Evolutionary conservation across 2,797 vertebrate species (phyloP), one percentile per base, ranked within the genome.

Genomic region (Carcharodon carcharias): DNA sequence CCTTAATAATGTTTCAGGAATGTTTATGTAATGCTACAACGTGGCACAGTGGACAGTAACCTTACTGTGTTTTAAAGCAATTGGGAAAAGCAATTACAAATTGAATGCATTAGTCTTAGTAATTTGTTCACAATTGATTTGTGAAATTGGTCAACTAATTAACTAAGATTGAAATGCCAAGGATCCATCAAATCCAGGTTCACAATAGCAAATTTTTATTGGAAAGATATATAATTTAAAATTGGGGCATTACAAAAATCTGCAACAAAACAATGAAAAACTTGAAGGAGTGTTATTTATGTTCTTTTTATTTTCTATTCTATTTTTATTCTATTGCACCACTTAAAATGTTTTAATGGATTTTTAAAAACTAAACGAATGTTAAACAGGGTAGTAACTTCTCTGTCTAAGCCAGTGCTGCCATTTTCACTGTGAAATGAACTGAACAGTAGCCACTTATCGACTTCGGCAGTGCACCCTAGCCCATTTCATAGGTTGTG

Each of bases 131-230:
- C 67, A 45, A 95, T 73, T 56, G 45, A 77, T 50, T 71, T 95
- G 69, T n/a, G 31, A 54, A 73, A 95, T 95, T 56, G 69, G 31
- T 95, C 50, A 35, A 71, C 11, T 95, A 73, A 95, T 95, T 56
- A 95, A 95, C 35, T 21, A 93, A 65, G 58, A 58, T n/a, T 91
- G 88, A 63, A 50, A 54, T 92, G 16, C 58, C 89, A 92, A 40
- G 61, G 8, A 93, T 93, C 91, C n/a, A 67, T 93, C 91, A 93
- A 67, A 67, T 65, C 61, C 63, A 93, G 91, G 9, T 67, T 93
- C 11, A 93, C 35, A 65, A 93, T 9, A 45, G 40, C 63, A 67
- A 61, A 67, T 65, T 4, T 63, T 92, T 8, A 65, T 8, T 11
- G 21, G 35, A 93, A 93, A 67, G 45, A 45, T 26, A 2, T 45